Percentiles rank a stretch among this genome's conserved stretches.
phyloP scores from a whole-genome alignment of 2,797 vertebrate species.

The Alauda arvensis region DNA sequence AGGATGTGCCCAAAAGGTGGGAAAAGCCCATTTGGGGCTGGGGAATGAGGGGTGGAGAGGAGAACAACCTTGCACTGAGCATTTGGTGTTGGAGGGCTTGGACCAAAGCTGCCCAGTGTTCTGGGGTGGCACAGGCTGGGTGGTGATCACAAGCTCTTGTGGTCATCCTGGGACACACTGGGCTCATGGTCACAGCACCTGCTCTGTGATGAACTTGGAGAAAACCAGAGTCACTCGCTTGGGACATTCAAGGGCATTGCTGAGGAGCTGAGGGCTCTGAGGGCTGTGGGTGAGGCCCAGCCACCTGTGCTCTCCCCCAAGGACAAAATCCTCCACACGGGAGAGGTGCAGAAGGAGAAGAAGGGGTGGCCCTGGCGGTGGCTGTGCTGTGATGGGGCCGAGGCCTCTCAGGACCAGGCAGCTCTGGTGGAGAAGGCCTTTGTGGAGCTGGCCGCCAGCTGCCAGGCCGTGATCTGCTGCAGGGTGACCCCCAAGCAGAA shows the following conservation, averaged over 20 bases:
- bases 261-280: not conserved
- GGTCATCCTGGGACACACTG: not conserved
- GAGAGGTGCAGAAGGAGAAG: slow-evolving; percentile 15
- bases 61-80: not conserved
- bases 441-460: slow-evolving; percentile 80
- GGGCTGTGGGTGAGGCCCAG: not conserved
- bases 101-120: not conserved
- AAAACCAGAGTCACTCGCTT: not conserved
- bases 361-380: not conserved
- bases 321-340: slow-evolving; percentile 44
- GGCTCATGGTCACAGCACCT: not conserved
- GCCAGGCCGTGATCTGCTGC: slow-evolving; percentile 91
- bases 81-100: not conserved
- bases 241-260: not conserved
- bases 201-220: fast-evolving
- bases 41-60: not conserved
- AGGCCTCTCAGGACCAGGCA: not conserved
- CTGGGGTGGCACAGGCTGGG: not conserved
- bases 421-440: slow-evolving; percentile 69
- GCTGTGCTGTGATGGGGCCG: not conserved
- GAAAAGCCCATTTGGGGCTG: not conserved
- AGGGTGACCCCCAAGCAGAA: slow-evolving; percentile 93
- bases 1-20: not conserved
- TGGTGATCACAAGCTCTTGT: not conserved
- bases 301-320: not conserved